Evolutionary conservation across 2,797 vertebrate genomes (phyloP).

Genomic region (Amphiprion clarkii): DNA sequence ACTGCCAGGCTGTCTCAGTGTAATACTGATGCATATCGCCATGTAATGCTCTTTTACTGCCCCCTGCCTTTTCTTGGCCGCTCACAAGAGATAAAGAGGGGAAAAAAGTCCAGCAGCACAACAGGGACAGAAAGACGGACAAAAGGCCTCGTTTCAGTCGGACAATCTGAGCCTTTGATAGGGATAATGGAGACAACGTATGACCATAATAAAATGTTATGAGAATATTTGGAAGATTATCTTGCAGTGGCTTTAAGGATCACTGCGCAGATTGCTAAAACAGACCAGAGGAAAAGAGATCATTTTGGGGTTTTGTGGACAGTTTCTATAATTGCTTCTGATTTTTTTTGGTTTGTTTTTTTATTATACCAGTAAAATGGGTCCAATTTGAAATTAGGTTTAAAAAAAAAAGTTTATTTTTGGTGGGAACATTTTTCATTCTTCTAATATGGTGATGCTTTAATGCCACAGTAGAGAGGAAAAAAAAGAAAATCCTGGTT

Average conservation of each 20-base stretch:
- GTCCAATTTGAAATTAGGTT: no score
- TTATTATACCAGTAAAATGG: neutral
- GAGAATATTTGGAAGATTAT: constrained; percentile 38
- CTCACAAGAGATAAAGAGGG: constrained; percentile 11
- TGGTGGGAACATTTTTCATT: no score
- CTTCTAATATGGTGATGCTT: no score
- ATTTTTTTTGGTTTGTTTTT: neutral
- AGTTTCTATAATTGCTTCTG: neutral
- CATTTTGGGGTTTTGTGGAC: neutral
- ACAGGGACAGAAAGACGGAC: neutral
- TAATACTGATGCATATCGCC: neutral
- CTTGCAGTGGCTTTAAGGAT: constrained; percentile 24
- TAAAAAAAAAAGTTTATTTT: no score
- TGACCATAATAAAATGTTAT: constrained; percentile 40
- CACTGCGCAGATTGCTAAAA: constrained; percentile 11
- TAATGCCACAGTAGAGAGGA: no score
- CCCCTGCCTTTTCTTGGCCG: constrained; percentile 51
- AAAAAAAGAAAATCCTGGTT: no score
- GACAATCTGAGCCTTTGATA: constrained; percentile 24
- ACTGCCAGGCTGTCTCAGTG: neutral
- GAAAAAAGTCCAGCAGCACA: neutral
- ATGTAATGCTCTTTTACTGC: constrained; percentile 53
- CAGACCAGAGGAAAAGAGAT: neutral
- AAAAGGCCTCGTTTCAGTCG: constrained; percentile 7
- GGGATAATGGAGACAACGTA: constrained; percentile 41